Conservation (phyloP, 1,140 invertebrate genomes). For the Zophobas morio region DNA sequence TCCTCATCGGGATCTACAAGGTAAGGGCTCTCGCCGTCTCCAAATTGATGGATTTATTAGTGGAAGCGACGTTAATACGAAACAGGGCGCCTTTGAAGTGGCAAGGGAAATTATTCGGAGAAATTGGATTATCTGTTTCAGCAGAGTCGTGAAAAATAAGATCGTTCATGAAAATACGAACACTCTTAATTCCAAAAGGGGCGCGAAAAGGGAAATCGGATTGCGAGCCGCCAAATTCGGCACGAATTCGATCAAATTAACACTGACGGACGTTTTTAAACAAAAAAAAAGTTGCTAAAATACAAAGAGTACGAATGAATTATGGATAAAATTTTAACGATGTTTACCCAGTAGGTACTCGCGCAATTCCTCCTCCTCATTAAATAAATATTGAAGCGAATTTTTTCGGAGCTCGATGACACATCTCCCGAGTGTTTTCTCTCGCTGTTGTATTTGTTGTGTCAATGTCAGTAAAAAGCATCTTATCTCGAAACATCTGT, state of each 20-base stretch:
- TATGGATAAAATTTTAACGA: too few relatives aligned
- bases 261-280: constrained; percentile 1
- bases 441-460: not conserved
- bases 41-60: constrained; percentile 29
- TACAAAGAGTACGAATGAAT: too few relatives aligned
- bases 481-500: not conserved
- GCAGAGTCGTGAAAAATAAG: constrained; percentile 31
- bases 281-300: too few relatives aligned
- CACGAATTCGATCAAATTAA: not conserved
- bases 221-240: not conserved
- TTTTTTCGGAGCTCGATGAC: too few relatives aligned
- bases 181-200: constrained; percentile 14
- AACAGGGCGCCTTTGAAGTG: constrained; percentile 3
- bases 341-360: too few relatives aligned
- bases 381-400: too few relatives aligned
- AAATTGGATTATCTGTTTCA: constrained; percentile 39
- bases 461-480: constrained; percentile 1
- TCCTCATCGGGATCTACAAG: constrained; percentile 80
- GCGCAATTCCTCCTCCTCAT: too few relatives aligned
- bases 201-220: constrained; percentile 1
- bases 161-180: constrained; percentile 31
- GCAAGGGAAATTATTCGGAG: constrained; percentile 21
- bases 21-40: constrained; percentile 68
- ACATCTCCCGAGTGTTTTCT: too few relatives aligned
- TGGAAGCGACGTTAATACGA: constrained; percentile 8